A percentile compares a stretch with the other conserved stretches of the same genome.
These are phyloP conservation scores for Anisognathus igniventris DNA, from an alignment of 2,797 vertebrate species.

Conservation along the genomic window DNA sequence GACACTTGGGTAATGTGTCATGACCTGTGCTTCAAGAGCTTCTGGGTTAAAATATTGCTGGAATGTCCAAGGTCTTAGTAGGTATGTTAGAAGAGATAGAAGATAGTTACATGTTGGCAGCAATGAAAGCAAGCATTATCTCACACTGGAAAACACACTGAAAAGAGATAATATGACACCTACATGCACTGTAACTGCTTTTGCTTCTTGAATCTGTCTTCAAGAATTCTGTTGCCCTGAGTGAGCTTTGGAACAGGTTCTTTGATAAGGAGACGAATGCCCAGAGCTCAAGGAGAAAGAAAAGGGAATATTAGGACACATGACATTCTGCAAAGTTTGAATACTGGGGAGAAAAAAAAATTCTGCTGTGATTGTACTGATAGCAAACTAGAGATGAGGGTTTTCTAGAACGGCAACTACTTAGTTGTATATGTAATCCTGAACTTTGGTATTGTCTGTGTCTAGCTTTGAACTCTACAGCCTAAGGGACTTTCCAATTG, in stretches of 20 bases:
- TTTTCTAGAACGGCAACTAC: not conserved
- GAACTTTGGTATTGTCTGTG: not conserved
- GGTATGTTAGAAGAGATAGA: not conserved
- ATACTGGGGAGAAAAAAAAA: not conserved
- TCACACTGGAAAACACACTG: not conserved
- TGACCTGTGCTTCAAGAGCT: not conserved
- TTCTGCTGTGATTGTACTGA: not conserved
- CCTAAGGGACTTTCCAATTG: not conserved
- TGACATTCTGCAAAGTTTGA: not conserved
- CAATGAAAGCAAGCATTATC: not conserved
- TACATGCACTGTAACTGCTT: not conserved
- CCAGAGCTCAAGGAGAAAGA: not conserved
- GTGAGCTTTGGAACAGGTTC: not conserved
- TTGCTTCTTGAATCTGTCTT: not conserved
- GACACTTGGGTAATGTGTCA: not conserved
- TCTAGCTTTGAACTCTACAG: not conserved
- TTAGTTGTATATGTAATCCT: not conserved
- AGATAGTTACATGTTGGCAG: not conserved
- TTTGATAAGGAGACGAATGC: not conserved
- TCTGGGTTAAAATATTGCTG: not conserved
- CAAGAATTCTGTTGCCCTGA: not conserved
- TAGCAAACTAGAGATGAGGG: not conserved
- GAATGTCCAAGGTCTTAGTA: not conserved
- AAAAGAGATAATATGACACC: not conserved
- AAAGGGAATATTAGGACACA: not conserved